phyloP scores from a whole-genome alignment of 1,140 invertebrate species.

The Apis florea region DNA sequence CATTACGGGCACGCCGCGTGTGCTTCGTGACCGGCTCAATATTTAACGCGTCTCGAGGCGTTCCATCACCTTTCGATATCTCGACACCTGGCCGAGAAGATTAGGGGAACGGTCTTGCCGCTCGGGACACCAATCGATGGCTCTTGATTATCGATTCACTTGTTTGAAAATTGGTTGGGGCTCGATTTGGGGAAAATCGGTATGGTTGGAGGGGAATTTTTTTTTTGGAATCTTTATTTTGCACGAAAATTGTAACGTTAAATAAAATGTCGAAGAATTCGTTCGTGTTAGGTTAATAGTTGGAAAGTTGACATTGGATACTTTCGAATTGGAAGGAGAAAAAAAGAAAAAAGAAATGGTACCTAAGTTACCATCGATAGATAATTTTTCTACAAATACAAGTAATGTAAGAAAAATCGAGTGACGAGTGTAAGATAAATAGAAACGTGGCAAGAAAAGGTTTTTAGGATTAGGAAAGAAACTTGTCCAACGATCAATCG shows the following conservation, averaged over 20 bases:
- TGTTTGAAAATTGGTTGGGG: background rate
- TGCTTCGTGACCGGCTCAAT: constrained; percentile 67
- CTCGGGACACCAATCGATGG: background rate
- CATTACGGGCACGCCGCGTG: constrained; percentile 65
- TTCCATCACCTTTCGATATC: constrained; percentile 75
- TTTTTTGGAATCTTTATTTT: background rate
- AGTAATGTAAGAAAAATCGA: background rate
- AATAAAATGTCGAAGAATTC: no score
- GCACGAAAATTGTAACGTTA: no score
- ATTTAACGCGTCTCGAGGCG: constrained; percentile 73
- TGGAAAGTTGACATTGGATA: no score
- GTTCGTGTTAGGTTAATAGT: no score
- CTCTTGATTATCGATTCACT: constrained; percentile 9
- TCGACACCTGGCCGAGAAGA: constrained; percentile 42
- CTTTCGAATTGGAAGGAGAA: no score
- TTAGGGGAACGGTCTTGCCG: constrained; percentile 29
- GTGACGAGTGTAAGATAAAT: background rate
- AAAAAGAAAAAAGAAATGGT: no score
- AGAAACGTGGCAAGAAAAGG: background rate
- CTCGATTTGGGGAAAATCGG: background rate
- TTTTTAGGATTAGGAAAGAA: background rate
- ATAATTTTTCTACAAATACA: background rate
- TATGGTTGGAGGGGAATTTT: background rate
- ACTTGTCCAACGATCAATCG: background rate
- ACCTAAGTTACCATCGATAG: no score